Evolutionary conservation across 2,113 vertebrate genomes (phyloP).

Genomic region (Dromiciops gliroides): DNA sequence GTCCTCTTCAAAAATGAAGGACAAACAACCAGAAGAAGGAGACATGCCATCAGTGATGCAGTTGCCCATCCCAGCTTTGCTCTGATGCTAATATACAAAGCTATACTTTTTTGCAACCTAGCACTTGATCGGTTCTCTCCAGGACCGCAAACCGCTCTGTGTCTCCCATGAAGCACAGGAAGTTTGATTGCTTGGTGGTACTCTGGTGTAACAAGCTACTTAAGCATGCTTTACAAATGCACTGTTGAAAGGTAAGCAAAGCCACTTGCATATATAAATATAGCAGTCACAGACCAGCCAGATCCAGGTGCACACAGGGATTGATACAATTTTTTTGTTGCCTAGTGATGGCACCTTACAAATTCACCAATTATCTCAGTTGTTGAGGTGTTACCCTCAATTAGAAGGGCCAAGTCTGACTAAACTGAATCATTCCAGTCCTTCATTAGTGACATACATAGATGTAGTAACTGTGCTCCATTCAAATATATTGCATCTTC

Average conservation of each 20-base stretch:
- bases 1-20: neutral
- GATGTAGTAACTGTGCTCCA: neutral
- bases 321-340: neutral
- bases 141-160: neutral
- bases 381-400: neutral
- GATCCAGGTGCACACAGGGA: neutral
- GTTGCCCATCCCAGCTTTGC: neutral
- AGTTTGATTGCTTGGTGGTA: neutral
- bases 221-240: neutral
- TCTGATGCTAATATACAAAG: neutral
- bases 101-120: neutral
- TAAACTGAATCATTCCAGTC: neutral
- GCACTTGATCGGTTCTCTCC: neutral
- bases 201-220: neutral
- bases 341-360: neutral
- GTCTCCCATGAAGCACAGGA: neutral
- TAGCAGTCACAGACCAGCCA: neutral
- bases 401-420: neutral
- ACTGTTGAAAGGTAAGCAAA: neutral
- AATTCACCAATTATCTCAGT: neutral
- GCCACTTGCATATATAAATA: neutral
- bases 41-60: neutral
- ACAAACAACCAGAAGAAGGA: neutral
- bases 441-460: neutral
- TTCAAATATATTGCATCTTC: neutral